Conservation (phyloP, 2,113 vertebrate species). For the Thomomys bottae region DNA sequence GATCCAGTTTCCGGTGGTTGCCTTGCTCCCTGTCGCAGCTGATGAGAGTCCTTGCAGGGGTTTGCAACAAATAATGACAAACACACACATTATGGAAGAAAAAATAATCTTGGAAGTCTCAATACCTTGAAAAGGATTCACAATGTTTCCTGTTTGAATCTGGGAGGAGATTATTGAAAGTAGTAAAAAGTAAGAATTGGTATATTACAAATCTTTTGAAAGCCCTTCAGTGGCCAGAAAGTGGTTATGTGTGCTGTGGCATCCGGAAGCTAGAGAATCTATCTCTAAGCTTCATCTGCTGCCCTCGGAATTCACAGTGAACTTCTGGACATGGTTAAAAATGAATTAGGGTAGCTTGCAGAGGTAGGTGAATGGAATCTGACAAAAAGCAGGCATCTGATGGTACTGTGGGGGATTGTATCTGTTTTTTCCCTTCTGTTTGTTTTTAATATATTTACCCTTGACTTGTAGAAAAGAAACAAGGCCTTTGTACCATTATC, state of each 20-base stretch:
- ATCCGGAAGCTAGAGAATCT: neutral
- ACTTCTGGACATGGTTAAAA: neutral
- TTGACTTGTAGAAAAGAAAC: neutral
- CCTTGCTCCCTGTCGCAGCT: too few relatives aligned
- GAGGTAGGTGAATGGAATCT: neutral
- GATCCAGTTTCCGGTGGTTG: too few relatives aligned
- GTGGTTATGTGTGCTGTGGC: neutral
- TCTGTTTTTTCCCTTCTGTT: neutral
- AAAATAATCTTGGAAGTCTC: neutral
- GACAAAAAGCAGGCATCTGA: neutral
- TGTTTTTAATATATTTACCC: neutral
- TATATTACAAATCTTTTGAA: neutral
- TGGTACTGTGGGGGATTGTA: neutral
- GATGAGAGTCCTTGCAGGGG: too few relatives aligned
- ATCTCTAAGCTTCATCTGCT: neutral
- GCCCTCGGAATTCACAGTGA: neutral
- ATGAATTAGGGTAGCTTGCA: neutral
- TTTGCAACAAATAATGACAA: too few relatives aligned
- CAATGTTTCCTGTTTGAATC: neutral
- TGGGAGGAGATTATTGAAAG: neutral
- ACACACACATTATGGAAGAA: neutral
- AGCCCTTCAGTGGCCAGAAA: neutral
- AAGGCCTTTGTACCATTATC: neutral
- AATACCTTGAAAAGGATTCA: neutral
- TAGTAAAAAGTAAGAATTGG: too few relatives aligned